Base-by-base conservation (phyloP, 2,888 invertebrate genomes). In the Acanthosepion esculentum region DNA sequence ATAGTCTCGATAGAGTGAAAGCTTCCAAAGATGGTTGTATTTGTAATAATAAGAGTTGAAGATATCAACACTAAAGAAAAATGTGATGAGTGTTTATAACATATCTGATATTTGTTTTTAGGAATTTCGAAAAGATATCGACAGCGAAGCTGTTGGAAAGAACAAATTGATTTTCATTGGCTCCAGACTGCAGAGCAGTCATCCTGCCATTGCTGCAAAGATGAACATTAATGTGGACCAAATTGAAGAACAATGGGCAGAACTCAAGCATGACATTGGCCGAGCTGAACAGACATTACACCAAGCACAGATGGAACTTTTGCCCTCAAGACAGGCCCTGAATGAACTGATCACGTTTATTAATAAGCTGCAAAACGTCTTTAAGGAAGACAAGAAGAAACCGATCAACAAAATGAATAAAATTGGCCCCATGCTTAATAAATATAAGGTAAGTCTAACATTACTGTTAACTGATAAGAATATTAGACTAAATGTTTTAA, bases 101-200 rank as follows among this genome's bases (percentile, higher is more conserved):
- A 20, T 20, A 6, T 48, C 48, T 92, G 29, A 92, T 48, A 15
- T 94, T 92, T 48, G 93, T 94, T 95, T 95, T 3, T 95, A 97
- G 97, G 97, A 97, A 95, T 97, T 97, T 96, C 96, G 96, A 12
- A 97, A 97, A 95, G 97, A 97, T 94, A 96, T 97, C 29, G 97
- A 97, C 94, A 96, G 96, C 94, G 96, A 97, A 95, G 95, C 95
- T 78, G 96, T 96, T 12, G 94, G 96, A n/a, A 97, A 97, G 94
- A 96, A 96, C 94, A 96, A 96, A 55, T 96, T 97, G 33, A 94
- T 96, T 59, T 96, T 95, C 8, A 96, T 96, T 53, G 97, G 97
- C 29, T 96, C 96, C 91, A 96, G 97, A 95, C 95, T 97, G 50
- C 93, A 96, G 64, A 95, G 96, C 91, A 96, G 96, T 94, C 95